Evolutionary conservation across 2,888 invertebrate species (phyloP).

Genomic region (Orthonychiurus folsomi): DNA sequence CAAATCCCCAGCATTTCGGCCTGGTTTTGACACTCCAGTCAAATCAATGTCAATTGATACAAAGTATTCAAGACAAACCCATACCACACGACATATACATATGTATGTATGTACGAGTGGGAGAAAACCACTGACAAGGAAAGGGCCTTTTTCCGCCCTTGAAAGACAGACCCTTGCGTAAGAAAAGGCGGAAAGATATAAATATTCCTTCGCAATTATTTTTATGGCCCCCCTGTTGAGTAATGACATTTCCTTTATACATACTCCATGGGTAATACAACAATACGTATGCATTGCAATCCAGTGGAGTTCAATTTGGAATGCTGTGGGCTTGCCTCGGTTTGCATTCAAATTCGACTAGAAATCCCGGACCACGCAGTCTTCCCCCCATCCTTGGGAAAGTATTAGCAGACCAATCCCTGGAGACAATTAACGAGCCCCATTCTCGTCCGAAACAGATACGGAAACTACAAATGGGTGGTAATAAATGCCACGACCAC

Average conservation of each 20-base stretch:
- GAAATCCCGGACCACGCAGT: too few species aligned
- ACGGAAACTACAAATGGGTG: conserved; percentile 1
- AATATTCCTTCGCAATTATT: not conserved
- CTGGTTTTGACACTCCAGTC: not conserved
- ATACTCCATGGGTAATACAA: not conserved
- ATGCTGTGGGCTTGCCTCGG: too few species aligned
- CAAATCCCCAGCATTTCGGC: not conserved
- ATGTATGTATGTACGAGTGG: too few species aligned
- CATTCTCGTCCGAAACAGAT: not conserved
- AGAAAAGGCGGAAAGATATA: not conserved
- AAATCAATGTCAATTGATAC: not conserved
- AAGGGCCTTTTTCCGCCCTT: too few species aligned
- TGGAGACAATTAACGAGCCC: not conserved
- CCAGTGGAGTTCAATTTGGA: too few species aligned
- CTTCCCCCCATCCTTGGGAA: too few species aligned
- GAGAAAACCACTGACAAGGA: too few species aligned
- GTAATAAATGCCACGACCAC: not conserved
- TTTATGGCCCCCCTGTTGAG: not conserved
- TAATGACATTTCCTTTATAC: not conserved
- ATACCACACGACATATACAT: too few species aligned
- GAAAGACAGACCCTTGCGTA: too few species aligned
- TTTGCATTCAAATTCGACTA: too few species aligned
- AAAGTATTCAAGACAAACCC: too few species aligned
- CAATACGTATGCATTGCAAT: not conserved
- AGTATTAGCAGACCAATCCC: not conserved